phyloP scores from a whole-genome alignment of 1,140 invertebrate genomes.

The Philaenus spumarius region DNA sequence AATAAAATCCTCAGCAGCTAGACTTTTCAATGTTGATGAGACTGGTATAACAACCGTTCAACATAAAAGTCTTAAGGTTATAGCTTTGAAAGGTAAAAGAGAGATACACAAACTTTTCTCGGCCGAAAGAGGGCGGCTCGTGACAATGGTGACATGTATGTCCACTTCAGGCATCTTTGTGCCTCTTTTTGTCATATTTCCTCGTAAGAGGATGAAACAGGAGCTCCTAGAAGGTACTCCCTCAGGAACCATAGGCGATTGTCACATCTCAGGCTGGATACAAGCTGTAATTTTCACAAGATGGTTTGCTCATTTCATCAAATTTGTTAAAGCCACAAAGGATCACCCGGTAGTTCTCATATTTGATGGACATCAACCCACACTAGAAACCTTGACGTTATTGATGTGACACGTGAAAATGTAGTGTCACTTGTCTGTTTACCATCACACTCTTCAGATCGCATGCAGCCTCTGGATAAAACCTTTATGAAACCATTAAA shows the following conservation, averaged over 20 bases:
- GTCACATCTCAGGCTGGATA: constrained; percentile 38
- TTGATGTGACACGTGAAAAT: constrained; percentile 27
- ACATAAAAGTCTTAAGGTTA: background rate
- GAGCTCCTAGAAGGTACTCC: background rate
- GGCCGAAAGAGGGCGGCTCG: constrained; percentile 33
- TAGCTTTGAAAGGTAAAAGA: constrained; percentile 32
- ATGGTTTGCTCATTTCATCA: constrained; percentile 25
- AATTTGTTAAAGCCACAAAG: constrained; percentile 23
- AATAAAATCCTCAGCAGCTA: constrained; percentile 20
- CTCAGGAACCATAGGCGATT: constrained; percentile 30
- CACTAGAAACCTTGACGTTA: constrained; percentile 35
- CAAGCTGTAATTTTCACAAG: constrained; percentile 24
- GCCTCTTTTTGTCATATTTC: constrained; percentile 41
- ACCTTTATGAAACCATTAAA: constrained; percentile 29
- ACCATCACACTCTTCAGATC: constrained; percentile 33
- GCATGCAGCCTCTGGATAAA: constrained; percentile 34
- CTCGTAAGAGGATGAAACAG: constrained; percentile 32
- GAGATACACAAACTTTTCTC: constrained; percentile 29
- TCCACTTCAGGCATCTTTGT: constrained; percentile 39
- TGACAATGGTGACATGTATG: constrained; percentile 34
- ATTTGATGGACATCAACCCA: constrained; percentile 36
- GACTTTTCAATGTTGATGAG: constrained; percentile 23
- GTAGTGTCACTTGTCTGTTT: constrained; percentile 29
- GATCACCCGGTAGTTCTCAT: constrained; percentile 37
- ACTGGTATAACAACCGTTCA: constrained; percentile 19